A percentile compares a stretch with the other conserved stretches of the same genome.
phyloP scores from a whole-genome alignment of 2,888 invertebrate genomes.

The Stenodera caucasica region DNA sequence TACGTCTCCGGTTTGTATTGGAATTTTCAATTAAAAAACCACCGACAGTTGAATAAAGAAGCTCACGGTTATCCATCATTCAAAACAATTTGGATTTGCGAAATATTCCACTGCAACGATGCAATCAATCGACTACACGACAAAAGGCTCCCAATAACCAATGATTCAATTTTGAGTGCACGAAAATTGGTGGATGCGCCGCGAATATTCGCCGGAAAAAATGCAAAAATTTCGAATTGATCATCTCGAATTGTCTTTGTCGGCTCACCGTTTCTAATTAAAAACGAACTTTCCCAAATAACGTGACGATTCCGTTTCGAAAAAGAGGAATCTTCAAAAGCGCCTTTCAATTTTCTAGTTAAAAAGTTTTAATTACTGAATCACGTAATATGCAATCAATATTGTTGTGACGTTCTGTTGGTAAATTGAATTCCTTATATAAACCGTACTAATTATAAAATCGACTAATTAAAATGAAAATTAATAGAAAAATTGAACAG shows the following conservation, averaged over 20 bases:
- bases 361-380: neutral
- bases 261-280: neutral
- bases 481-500: neutral
- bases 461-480: neutral
- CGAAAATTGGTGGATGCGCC: neutral
- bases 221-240: neutral
- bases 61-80: no score
- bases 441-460: neutral
- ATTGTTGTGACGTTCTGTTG: no score
- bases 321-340: no score
- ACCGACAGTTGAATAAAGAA: conserved; percentile 2
- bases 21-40: neutral
- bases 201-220: neutral
- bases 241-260: neutral
- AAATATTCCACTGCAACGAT: no score
- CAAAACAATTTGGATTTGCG: no score
- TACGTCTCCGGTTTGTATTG: neutral
- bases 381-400: no score
- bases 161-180: no score
- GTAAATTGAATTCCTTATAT: no score
- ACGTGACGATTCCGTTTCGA: no score
- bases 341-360: neutral
- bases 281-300: neutral
- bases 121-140: no score
- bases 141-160: no score